Percentiles rank a stretch among this genome's conserved stretches.
These are phyloP conservation scores for Druon quercuslanigerum DNA, from an alignment of 1,140 invertebrate genomes.

Conservation along the genomic window DNA sequence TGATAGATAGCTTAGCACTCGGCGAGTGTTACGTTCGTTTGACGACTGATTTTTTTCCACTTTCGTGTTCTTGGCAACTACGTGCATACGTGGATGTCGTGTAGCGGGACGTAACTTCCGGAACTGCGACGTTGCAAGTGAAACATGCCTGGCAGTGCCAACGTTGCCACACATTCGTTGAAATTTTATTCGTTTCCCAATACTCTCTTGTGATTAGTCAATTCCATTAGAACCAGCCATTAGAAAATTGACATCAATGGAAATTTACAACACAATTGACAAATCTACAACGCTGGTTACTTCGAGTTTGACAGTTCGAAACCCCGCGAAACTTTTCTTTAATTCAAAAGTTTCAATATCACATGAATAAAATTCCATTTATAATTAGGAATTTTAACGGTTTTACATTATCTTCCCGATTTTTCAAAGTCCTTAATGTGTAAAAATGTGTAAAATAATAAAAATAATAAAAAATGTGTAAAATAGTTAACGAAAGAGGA, in stretches of 20 bases:
- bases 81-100: conserved; percentile 53
- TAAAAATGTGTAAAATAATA: no score
- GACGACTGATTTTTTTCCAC: conserved; percentile 36
- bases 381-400: no score
- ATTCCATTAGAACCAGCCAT: no score
- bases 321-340: neutral
- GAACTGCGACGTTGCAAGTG: conserved; percentile 41
- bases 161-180: neutral
- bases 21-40: conserved; percentile 33
- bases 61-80: conserved; percentile 38
- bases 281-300: neutral
- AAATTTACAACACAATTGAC: neutral
- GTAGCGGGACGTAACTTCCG: conserved; percentile 48
- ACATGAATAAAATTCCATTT: no score
- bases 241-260: neutral
- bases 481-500: no score
- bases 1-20: neutral
- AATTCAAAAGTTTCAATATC: neutral
- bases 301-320: conserved; percentile 1
- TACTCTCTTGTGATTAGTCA: no score
- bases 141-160: neutral
- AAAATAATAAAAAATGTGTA: no score
- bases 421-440: no score
- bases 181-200: no score
- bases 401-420: no score